Percentiles rank a stretch among this genome's conserved stretches.
phyloP scores from a whole-genome alignment of 2,113 vertebrate species.

The Apodemus sylvaticus region DNA sequence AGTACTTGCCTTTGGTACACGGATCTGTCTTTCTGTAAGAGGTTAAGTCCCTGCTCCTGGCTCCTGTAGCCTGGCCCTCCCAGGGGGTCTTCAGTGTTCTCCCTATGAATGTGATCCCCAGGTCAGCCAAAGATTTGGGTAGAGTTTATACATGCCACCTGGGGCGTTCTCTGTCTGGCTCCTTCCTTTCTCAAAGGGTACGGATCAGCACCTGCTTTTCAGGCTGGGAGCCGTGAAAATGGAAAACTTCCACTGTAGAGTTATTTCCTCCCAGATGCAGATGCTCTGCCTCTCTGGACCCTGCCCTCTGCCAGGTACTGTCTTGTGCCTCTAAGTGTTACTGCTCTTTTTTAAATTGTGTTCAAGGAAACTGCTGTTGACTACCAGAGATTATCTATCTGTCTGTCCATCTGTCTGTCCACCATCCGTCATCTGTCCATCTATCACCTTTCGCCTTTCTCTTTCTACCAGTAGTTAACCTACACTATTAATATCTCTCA shows the following conservation, averaged over 20 bases:
- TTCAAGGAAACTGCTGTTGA: neutral
- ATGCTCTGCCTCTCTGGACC: too few species aligned
- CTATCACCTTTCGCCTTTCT: neutral
- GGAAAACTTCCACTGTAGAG: neutral
- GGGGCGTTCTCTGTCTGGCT: neutral
- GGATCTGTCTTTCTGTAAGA: rapidly evolving
- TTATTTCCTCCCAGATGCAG: neutral
- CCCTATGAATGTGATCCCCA: neutral
- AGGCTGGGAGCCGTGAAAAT: neutral
- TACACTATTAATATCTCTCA: neutral
- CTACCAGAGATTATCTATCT: neutral
- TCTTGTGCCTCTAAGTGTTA: neutral
- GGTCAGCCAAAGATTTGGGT: neutral
- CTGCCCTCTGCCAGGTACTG: neutral
- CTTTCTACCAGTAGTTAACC: neutral
- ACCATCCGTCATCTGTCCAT: neutral
- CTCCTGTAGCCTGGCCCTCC: neutral
- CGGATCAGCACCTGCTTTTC: neutral
- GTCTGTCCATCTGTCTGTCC: neutral
- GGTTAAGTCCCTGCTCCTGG: neutral
- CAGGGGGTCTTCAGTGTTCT: neutral
- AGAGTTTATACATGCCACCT: neutral
- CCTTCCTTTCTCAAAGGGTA: neutral
- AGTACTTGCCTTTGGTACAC: neutral
- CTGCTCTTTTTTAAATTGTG: neutral